phyloP scores from a whole-genome alignment of 2,888 invertebrate genomes.

The Tetanocera ferruginea region DNA sequence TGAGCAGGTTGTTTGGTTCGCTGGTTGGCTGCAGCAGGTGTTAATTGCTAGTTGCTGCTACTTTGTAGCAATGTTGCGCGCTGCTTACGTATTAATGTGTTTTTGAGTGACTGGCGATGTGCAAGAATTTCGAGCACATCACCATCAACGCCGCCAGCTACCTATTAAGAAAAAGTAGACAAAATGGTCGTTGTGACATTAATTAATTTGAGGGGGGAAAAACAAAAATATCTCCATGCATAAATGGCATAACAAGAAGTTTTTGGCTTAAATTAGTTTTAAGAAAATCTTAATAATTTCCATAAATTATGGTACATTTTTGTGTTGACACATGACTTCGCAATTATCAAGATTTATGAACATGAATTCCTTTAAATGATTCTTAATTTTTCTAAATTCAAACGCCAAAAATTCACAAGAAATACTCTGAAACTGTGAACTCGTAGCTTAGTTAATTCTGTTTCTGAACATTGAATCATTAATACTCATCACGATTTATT shows the following conservation, averaged over 20 bases:
- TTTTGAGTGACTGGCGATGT: conserved; percentile 20
- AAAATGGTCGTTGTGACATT: conserved; percentile 5
- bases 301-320: too few species aligned
- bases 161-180: neutral
- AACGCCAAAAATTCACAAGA: too few species aligned
- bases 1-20: conserved; percentile 10
- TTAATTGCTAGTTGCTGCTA: conserved; percentile 53
- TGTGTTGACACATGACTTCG: too few species aligned
- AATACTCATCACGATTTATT: too few species aligned
- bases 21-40: conserved; percentile 53
- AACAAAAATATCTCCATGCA: neutral
- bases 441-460: too few species aligned
- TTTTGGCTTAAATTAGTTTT: neutral
- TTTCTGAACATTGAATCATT: too few species aligned
- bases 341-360: too few species aligned
- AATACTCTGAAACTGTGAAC: too few species aligned
- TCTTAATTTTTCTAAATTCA: too few species aligned
- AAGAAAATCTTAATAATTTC: neutral
- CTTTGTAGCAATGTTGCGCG: neutral
- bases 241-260: neutral
- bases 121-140: conserved; percentile 23
- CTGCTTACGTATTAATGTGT: conserved; percentile 1
- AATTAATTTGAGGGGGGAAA: neutral
- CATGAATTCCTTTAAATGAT: too few species aligned
- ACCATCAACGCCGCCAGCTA: conserved; percentile 11